Conservation (phyloP, 2,888 invertebrate species). For the Liodrosophila aerea region DNA sequence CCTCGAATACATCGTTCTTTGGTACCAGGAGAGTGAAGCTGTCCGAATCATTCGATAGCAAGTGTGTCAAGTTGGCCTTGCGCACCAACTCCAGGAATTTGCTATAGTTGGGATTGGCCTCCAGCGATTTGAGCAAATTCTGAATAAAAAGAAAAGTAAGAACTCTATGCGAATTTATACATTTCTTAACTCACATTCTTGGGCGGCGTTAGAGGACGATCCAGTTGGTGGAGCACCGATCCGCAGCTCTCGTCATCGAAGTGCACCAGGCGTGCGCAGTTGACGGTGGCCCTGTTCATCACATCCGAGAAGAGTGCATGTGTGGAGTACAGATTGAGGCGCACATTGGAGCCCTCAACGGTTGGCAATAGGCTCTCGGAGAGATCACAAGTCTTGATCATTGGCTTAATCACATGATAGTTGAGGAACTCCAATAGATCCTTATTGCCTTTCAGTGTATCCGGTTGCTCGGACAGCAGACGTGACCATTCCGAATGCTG, state of each 20-base stretch:
- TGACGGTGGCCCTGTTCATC: conserved; percentile 86
- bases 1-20: conserved; percentile 81
- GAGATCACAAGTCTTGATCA: conserved; percentile 84
- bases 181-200: conserved; percentile 64
- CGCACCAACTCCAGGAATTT: conserved; percentile 80
- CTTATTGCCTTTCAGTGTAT: conserved; percentile 77
- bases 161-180: conserved; percentile 45
- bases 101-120: conserved; percentile 81
- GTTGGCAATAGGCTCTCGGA: conserved; percentile 84
- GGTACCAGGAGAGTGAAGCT: conserved; percentile 81
- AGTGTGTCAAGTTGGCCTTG: conserved; percentile 79
- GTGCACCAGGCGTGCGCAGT: conserved; percentile 86
- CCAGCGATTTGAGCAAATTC: conserved; percentile 78
- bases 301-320: conserved; percentile 84
- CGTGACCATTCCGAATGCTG: conserved; percentile 82
- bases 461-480: conserved; percentile 80
- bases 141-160: conserved; percentile 21
- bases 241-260: conserved; percentile 87
- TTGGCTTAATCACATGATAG: conserved; percentile 85
- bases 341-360: conserved; percentile 83
- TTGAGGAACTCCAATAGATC: conserved; percentile 85
- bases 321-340: conserved; percentile 85
- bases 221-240: conserved; percentile 86
- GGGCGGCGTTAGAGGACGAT: conserved; percentile 83
- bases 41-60: conserved; percentile 74